Evolutionary conservation across 2,113 vertebrate genomes (phyloP), one percentile per base, ranked within the genome.

Genomic region (Scophthalmus maximus): DNA sequence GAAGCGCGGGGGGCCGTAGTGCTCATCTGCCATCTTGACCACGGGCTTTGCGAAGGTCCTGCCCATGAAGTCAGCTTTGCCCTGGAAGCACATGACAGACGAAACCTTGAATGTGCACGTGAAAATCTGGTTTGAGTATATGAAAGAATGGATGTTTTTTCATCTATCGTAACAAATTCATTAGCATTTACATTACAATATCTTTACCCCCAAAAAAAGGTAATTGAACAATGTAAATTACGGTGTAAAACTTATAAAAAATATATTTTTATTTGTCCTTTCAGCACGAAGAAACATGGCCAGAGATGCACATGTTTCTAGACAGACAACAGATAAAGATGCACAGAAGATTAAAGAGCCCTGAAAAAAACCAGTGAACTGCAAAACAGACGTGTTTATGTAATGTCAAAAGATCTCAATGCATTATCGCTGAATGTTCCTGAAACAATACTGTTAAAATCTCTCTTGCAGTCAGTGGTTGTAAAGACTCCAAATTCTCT

Each of bases 21-120:
- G 92, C 73, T 99, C 97, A 0, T 98, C 95, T 0, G 95, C 95
- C 97, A 99, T 99, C 91, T 98, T 99, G 65, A 98, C 97, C 71
- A 97, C 84, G 0, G 97, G 97, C 52, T 99, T 99, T 77, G 97
- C 97, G 1, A 99, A 98, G 0, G 97, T 98, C 69, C 97, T 93
- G 17, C 97, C 97, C 95, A 99, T 99, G 91, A 99, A 99, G 68
- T 99, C 97, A 0, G 95, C 96, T 92, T 99, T 99, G 29, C 97
- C 97, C 97, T 99, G 63, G 7, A 61, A 79, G 34, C 27, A 79
- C 1, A 50, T 0, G 11, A 27, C 6, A 11, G 6, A 17, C 38
- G 3, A 53, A 65, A 44, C 14, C 27, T 44, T 10, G n/a, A 52
- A 60, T 0, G 7, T 18, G 36, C 38, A 22, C 3, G 6, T 17